phyloP scores from a whole-genome alignment of 2,888 invertebrate genomes.

The Cloeon dipterum region DNA sequence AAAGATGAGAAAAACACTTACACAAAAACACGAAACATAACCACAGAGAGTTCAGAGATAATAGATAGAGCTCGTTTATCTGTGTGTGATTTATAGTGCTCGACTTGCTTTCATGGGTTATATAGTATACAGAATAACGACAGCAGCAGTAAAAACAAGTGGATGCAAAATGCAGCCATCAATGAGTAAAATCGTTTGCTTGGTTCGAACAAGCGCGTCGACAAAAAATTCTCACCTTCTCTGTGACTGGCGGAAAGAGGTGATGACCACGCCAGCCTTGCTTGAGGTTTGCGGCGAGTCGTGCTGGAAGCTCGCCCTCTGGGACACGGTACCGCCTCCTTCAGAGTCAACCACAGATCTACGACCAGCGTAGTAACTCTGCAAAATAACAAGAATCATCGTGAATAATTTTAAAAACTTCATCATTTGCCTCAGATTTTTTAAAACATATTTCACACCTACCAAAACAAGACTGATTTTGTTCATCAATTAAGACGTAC shows the following conservation, averaged over 20 bases:
- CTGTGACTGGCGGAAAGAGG: slow-evolving; percentile 69
- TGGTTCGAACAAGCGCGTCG: slow-evolving; percentile 4
- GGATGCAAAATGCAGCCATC: slow-evolving; percentile 1
- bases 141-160: background rate
- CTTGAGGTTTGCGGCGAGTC: slow-evolving; percentile 32
- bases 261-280: slow-evolving; percentile 76
- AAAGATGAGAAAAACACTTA: background rate
- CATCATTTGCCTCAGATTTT: too few relatives aligned
- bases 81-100: background rate
- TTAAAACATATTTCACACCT: background rate
- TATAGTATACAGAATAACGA: too few relatives aligned
- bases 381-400: too few relatives aligned
- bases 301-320: slow-evolving; percentile 34
- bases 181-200: too few relatives aligned
- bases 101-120: background rate
- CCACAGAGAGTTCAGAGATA: background rate
- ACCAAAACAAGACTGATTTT: too few relatives aligned
- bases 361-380: slow-evolving; percentile 24
- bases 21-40: background rate
- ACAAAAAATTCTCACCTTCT: slow-evolving; percentile 62
- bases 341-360: slow-evolving; percentile 22
- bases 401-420: too few relatives aligned
- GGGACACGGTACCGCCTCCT: slow-evolving; percentile 19
- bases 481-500: background rate
- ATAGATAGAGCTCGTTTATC: background rate